Conservation (phyloP, 2,888 invertebrate species). For the Agapostemon virescens region DNA sequence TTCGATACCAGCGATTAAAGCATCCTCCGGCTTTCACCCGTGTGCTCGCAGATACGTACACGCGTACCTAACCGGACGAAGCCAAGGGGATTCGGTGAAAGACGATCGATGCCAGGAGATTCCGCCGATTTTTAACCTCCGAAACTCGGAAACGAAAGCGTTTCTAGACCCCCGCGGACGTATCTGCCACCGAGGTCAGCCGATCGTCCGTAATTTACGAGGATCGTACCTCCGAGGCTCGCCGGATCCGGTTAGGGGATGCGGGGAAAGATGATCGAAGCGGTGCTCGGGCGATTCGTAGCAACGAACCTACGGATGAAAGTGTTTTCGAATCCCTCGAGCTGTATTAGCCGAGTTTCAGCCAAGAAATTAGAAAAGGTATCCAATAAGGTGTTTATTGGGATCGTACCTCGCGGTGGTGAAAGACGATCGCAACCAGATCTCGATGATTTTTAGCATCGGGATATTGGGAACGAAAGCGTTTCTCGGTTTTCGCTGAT, state of each 20-base stretch:
- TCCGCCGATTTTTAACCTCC: not conserved
- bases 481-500: not conserved
- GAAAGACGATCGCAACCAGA: not conserved
- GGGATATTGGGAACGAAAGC: no score
- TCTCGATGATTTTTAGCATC: not conserved
- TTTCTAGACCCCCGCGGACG: not conserved
- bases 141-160: not conserved
- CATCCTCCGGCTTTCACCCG: constrained; percentile 18
- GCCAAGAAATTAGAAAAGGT: not conserved
- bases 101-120: not conserved
- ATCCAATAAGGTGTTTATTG: not conserved
- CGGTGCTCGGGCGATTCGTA: not conserved
- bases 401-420: not conserved
- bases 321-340: not conserved
- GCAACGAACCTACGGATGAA: not conserved
- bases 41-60: not conserved
- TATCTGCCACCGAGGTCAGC: not conserved
- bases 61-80: not conserved
- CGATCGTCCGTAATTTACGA: not conserved
- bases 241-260: not conserved
- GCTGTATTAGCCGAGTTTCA: not conserved
- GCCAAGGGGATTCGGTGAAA: not conserved
- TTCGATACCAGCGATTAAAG: not conserved
- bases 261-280: not conserved
- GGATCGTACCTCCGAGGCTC: not conserved